These are phyloP conservation scores for Nettapus auritus DNA, from an alignment of 2,113 vertebrate genomes.

Conservation along the genomic window DNA sequence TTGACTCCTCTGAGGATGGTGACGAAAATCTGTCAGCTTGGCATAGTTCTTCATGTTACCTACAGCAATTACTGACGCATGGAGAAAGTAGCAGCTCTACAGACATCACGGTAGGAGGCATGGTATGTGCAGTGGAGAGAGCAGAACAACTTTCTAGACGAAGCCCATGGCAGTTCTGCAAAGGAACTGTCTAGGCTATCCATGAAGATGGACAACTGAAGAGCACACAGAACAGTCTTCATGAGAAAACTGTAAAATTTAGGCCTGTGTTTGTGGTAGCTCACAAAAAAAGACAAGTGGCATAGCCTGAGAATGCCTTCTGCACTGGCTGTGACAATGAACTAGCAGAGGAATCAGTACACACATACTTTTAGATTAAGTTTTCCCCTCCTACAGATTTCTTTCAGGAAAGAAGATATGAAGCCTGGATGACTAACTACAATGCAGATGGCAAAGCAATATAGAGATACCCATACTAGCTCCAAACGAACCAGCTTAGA, in stretches of 20 bases:
- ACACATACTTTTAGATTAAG: slow-evolving; percentile 1
- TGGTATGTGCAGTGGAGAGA: accelerated
- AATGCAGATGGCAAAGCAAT: slow-evolving; percentile 50
- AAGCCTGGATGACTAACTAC: slow-evolving; percentile 61
- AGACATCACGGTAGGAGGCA: not conserved
- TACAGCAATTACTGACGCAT: slow-evolving; percentile 15
- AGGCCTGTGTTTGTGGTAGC: not conserved
- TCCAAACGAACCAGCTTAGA: slow-evolving; percentile 10
- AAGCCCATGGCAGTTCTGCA: not conserved
- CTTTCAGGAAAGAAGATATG: slow-evolving; percentile 46
- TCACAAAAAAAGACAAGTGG: not conserved
- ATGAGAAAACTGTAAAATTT: not conserved
- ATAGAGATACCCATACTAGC: not conserved
- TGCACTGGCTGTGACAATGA: not conserved
- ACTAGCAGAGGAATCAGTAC: not conserved
- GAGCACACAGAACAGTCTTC: not conserved
- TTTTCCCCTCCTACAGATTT: slow-evolving; percentile 52
- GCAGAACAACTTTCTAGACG: not conserved
- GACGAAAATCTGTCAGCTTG: slow-evolving; percentile 66
- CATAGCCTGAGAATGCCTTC: not conserved
- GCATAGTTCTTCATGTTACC: slow-evolving; percentile 48
- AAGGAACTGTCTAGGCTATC: not conserved
- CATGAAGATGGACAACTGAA: not conserved
- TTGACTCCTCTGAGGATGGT: slow-evolving; percentile 53
- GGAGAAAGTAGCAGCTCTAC: slow-evolving; percentile 12